These are phyloP conservation scores for Perca flavescens DNA, from an alignment of 2,113 vertebrate species.

Conservation along the genomic window DNA sequence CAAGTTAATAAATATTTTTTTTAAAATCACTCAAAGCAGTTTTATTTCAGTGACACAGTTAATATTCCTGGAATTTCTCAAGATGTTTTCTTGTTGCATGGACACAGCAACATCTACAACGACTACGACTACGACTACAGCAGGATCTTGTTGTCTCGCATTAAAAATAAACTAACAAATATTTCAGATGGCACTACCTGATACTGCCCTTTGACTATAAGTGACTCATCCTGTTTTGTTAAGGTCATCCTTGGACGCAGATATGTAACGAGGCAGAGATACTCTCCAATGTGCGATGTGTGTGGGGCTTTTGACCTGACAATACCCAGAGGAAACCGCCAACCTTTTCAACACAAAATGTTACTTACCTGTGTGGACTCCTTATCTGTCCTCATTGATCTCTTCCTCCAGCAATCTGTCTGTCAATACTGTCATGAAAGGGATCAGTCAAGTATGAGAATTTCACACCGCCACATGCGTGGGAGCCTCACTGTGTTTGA, in stretches of 20 bases:
- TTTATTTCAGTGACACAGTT: neutral
- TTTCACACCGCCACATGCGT: slow-evolving; percentile 21
- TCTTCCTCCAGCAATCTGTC: slow-evolving; percentile 36
- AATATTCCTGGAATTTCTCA: neutral
- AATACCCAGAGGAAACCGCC: slow-evolving; percentile 51
- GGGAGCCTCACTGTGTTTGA: neutral
- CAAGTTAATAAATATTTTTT: neutral
- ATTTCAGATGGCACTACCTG: slow-evolving; percentile 45
- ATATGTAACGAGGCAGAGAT: slow-evolving; percentile 33
- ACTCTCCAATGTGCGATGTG: slow-evolving; percentile 15
- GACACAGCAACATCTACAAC: too few species aligned
- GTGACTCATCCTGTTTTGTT: slow-evolving; percentile 66
- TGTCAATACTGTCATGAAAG: slow-evolving; percentile 57
- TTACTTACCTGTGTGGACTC: slow-evolving; percentile 44
- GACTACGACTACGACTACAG: neutral
- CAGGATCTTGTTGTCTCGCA: slow-evolving; percentile 22
- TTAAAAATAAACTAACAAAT: slow-evolving; percentile 35
- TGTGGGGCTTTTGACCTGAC: slow-evolving; percentile 34
- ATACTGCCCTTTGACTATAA: slow-evolving; percentile 52
- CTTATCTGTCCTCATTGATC: slow-evolving; percentile 49
- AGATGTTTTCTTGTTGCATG: neutral
- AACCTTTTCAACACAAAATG: slow-evolving; percentile 70
- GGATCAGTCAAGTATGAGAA: slow-evolving; percentile 63
- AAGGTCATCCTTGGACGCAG: slow-evolving; percentile 61
- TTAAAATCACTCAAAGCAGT: too few species aligned